phyloP scores from a whole-genome alignment of 2,113 vertebrate species.

The Eleginops maclovinus region DNA sequence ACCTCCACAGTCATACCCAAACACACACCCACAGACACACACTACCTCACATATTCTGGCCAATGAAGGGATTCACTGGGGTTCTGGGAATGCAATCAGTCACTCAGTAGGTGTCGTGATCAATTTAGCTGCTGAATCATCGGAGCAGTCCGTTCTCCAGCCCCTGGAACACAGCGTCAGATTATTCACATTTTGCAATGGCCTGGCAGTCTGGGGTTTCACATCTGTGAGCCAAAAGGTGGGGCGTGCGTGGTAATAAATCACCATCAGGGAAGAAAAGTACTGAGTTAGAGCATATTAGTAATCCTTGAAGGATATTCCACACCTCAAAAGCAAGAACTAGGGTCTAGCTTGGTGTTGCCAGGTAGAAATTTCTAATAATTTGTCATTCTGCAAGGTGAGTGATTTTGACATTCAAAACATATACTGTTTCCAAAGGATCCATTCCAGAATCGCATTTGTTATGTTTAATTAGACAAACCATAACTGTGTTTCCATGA shows the following conservation, averaged over 20 bases:
- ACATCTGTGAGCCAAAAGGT: conserved; percentile 66
- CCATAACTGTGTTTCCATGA: neutral
- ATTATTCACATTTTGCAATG: conserved; percentile 79
- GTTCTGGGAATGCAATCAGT: conserved; percentile 81
- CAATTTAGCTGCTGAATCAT: conserved; percentile 80
- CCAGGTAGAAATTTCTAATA: neutral
- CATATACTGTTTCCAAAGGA: neutral
- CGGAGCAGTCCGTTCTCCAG: conserved; percentile 47
- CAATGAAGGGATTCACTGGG: conserved; percentile 52
- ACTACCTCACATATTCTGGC: conserved; percentile 46
- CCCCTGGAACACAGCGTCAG: conserved; percentile 57
- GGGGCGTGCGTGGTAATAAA: conserved; percentile 46
- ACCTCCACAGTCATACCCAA: conserved; percentile 66
- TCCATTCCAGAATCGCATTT: neutral
- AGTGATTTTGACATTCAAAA: neutral
- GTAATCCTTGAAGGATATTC: neutral
- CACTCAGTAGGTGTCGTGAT: conserved; percentile 77
- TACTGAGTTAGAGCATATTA: conserved; percentile 30
- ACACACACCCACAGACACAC: conserved; percentile 50
- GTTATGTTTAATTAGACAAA: neutral
- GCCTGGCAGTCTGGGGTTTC: conserved; percentile 59
- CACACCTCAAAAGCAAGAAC: neutral
- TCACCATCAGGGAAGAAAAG: conserved; percentile 42
- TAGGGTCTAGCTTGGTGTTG: neutral
- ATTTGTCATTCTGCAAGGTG: neutral